Evolutionary conservation across 2,113 vertebrate genomes (phyloP).

Genomic region (Megalops atlanticus): DNA sequence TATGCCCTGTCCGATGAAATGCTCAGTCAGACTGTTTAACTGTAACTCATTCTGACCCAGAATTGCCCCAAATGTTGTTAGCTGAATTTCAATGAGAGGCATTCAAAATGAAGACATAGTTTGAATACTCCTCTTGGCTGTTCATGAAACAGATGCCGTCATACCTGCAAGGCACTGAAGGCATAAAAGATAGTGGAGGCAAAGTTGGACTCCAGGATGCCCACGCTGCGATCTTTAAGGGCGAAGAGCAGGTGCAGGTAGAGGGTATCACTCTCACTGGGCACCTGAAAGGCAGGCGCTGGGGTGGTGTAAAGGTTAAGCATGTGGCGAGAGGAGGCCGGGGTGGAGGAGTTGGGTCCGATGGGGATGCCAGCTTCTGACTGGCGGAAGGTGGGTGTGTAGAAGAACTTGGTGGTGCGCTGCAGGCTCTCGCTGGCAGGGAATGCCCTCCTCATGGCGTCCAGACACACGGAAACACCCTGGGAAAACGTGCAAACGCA

Average conservation of each 20-base stretch:
- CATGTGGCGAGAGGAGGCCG: constrained; percentile 65
- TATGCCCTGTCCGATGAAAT: no score
- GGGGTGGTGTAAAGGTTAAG: constrained; percentile 70
- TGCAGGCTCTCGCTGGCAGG: constrained; percentile 64
- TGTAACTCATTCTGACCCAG: no score
- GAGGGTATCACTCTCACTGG: constrained; percentile 62
- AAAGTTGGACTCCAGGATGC: constrained; percentile 77
- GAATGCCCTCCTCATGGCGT: constrained; percentile 64
- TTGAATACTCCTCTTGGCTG: not conserved
- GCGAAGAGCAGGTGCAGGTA: constrained; percentile 83
- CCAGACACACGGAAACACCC: constrained; percentile 79
- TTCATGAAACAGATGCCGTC: not conserved
- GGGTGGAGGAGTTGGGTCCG: constrained; percentile 61
- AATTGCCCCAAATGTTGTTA: no score
- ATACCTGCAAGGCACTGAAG: constrained; percentile 73
- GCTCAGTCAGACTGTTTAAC: no score
- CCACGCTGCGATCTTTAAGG: constrained; percentile 69
- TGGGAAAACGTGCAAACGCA: constrained; percentile 44
- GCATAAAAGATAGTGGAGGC: constrained; percentile 74
- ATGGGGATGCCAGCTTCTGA: constrained; percentile 71
- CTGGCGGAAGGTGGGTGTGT: constrained; percentile 49
- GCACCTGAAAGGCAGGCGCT: constrained; percentile 57
- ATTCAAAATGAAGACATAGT: no score
- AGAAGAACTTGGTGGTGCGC: constrained; percentile 71
- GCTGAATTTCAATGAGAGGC: not conserved